These are phyloP conservation scores for Oryzias sinensis DNA, from an alignment of 2,797 vertebrate species.

Conservation along the genomic window DNA sequence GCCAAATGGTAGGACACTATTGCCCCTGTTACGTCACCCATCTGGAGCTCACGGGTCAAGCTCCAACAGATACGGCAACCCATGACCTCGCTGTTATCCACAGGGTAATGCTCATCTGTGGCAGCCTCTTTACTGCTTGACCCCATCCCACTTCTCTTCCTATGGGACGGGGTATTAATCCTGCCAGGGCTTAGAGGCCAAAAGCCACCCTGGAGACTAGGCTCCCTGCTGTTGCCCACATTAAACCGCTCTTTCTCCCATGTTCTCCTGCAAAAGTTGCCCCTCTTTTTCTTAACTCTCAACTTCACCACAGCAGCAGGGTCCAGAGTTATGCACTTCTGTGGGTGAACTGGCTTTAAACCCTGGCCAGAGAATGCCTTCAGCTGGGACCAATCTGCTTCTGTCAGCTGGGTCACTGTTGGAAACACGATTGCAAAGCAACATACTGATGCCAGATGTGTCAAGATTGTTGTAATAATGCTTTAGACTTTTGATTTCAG, in stretches of 20 bases:
- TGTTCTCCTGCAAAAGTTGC: slow-evolving; percentile 43
- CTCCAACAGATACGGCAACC: slow-evolving; percentile 31
- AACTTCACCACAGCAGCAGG: slow-evolving; percentile 38
- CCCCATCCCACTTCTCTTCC: slow-evolving; percentile 48
- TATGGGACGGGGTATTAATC: slow-evolving; percentile 43
- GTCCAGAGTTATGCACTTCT: slow-evolving; percentile 44
- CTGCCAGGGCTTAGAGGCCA: slow-evolving; percentile 59
- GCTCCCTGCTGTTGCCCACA: slow-evolving; percentile 59
- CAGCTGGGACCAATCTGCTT: slow-evolving; percentile 51
- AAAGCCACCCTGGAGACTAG: slow-evolving; percentile 60
- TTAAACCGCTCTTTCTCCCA: slow-evolving; percentile 54
- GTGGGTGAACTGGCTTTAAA: slow-evolving; percentile 37
- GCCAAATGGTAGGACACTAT: slow-evolving; percentile 67
- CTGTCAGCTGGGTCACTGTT: slow-evolving; percentile 58
- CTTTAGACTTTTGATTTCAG: background rate
- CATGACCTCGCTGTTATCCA: slow-evolving; percentile 37
- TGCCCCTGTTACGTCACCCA: slow-evolving; percentile 68
- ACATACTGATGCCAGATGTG: slow-evolving; percentile 48
- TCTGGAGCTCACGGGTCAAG: slow-evolving; percentile 69
- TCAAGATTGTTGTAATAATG: background rate
- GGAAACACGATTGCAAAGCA: slow-evolving; percentile 25
- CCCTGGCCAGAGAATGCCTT: slow-evolving; percentile 33
- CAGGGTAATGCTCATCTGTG: slow-evolving; percentile 61
- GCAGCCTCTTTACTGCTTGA: slow-evolving; percentile 39
- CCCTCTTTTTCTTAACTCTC: slow-evolving; percentile 32